Conservation (phyloP, 2,888 invertebrate species). For the Euphydryas editha region DNA sequence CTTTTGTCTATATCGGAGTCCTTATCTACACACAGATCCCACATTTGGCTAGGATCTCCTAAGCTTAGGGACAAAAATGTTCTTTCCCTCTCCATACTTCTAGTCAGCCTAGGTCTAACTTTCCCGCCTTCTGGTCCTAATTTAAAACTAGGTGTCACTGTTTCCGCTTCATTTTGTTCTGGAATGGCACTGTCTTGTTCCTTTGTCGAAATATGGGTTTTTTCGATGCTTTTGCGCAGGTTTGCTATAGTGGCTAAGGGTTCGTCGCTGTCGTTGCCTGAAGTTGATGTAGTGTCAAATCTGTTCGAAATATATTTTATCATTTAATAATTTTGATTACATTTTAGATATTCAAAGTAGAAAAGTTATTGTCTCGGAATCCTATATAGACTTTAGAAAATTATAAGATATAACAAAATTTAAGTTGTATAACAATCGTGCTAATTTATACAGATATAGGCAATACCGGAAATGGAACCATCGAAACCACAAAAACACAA, state of each 20-base stretch:
- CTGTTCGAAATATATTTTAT: conserved; percentile 48
- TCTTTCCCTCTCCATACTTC: conserved; percentile 68
- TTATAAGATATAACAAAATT: no score
- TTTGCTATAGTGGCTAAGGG: conserved; percentile 70
- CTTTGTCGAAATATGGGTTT: conserved; percentile 71
- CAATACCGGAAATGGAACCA: no score
- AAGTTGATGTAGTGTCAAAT: conserved; percentile 85
- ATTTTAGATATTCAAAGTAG: no score
- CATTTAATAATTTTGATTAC: no score
- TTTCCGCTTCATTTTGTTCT: conserved; percentile 66
- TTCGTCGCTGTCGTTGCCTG: conserved; percentile 88
- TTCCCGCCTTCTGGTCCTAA: conserved; percentile 83
- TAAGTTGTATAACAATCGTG: no score
- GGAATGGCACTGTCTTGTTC: conserved; percentile 73
- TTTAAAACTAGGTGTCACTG: conserved; percentile 86
- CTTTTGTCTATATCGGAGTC: conserved; percentile 83
- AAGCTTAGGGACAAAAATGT: conserved; percentile 71
- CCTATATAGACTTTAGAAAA: no score
- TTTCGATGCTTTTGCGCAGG: conserved; percentile 74
- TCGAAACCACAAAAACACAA: no score
- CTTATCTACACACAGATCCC: conserved; percentile 75
- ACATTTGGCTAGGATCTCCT: conserved; percentile 73
- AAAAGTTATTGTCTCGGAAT: no score
- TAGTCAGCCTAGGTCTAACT: conserved; percentile 70
- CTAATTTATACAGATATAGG: no score